Evolutionary conservation across 1,140 invertebrate species (phyloP).

Genomic region (Drosophila lowei): DNA sequence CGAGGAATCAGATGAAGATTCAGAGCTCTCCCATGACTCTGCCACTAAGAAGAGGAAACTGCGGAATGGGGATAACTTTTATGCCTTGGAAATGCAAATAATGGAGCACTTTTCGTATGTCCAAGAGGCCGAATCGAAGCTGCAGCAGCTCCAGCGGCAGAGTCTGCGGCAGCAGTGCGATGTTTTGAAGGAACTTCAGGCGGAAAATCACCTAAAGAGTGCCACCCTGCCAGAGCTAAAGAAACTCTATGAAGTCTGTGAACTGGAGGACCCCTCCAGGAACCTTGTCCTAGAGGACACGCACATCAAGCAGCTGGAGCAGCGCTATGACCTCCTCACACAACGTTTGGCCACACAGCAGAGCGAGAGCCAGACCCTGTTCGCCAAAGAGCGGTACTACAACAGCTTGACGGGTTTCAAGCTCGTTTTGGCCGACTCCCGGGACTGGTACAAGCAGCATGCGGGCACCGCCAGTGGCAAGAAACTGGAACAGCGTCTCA

Average conservation of each 20-base stretch:
- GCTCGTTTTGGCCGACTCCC: conserved; percentile 74
- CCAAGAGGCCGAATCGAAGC: conserved; percentile 69
- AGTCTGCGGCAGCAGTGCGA: conserved; percentile 75
- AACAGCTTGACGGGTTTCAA: conserved; percentile 82
- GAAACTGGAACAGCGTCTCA: conserved; percentile 77
- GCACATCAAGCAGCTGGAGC: conserved; percentile 72
- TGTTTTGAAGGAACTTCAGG: conserved; percentile 49
- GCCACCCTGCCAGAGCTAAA: conserved; percentile 51
- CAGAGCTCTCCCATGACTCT: conserved; percentile 32
- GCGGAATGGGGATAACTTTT: conserved; percentile 70
- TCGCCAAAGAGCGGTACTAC: conserved; percentile 79
- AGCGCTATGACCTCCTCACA: conserved; percentile 54
- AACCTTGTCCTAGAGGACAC: conserved; percentile 67
- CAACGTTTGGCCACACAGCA: conserved; percentile 52
- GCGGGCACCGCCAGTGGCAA: conserved; percentile 66
- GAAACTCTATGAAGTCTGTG: conserved; percentile 70
- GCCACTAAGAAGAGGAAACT: conserved; percentile 75
- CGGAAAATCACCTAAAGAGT: conserved; percentile 37
- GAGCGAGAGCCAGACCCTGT: conserved; percentile 45
- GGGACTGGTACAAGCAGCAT: conserved; percentile 82
- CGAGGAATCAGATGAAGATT: conserved; percentile 52
- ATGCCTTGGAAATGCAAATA: conserved; percentile 61
- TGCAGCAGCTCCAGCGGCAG: conserved; percentile 67
- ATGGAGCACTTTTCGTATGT: conserved; percentile 64
- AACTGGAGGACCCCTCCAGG: conserved; percentile 59